Evolutionary conservation across 2,888 invertebrate species (phyloP).

Genomic region (Pammene fasciana): DNA sequence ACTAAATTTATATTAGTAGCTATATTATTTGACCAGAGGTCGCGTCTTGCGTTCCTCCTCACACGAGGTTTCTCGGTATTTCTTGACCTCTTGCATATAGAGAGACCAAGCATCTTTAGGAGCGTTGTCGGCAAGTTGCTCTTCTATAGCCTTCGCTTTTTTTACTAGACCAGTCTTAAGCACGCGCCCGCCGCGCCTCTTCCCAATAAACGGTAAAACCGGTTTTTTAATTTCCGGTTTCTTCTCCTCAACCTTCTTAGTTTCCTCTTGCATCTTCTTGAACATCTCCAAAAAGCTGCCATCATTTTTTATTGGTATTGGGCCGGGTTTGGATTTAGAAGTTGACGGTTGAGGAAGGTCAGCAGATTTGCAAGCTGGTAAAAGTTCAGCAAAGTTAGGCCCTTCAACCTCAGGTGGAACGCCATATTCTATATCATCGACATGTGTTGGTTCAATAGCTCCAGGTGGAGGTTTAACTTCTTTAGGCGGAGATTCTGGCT

Average conservation of each 20-base stretch:
- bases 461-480: slow-evolving; percentile 74
- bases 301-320: slow-evolving; percentile 92
- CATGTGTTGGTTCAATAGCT: slow-evolving; percentile 63
- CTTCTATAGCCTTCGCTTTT: slow-evolving; percentile 88
- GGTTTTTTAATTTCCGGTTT: slow-evolving; percentile 75
- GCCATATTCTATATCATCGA: slow-evolving; percentile 73
- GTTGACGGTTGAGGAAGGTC: slow-evolving; percentile 64
- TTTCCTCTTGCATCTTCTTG: slow-evolving; percentile 91
- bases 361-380: slow-evolving; percentile 54
- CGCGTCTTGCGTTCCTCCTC: slow-evolving; percentile 95
- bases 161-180: slow-evolving; percentile 95
- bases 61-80: slow-evolving; percentile 95
- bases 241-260: slow-evolving; percentile 72
- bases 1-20: slow-evolving; percentile 15
- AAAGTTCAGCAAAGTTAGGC: slow-evolving; percentile 73
- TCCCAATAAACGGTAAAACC: slow-evolving; percentile 85
- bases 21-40: slow-evolving; percentile 92
- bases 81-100: slow-evolving; percentile 96
- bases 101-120: slow-evolving; percentile 96
- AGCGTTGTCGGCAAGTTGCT: slow-evolving; percentile 84
- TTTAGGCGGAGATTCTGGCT: slow-evolving; percentile 63
- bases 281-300: slow-evolving; percentile 96
- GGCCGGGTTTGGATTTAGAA: slow-evolving; percentile 79
- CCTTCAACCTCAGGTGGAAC: slow-evolving; percentile 78
- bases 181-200: slow-evolving; percentile 92